Evolutionary conservation across 2,888 invertebrate genomes (phyloP).

Genomic region (Pseudococcus jackbeardsleyi): DNA sequence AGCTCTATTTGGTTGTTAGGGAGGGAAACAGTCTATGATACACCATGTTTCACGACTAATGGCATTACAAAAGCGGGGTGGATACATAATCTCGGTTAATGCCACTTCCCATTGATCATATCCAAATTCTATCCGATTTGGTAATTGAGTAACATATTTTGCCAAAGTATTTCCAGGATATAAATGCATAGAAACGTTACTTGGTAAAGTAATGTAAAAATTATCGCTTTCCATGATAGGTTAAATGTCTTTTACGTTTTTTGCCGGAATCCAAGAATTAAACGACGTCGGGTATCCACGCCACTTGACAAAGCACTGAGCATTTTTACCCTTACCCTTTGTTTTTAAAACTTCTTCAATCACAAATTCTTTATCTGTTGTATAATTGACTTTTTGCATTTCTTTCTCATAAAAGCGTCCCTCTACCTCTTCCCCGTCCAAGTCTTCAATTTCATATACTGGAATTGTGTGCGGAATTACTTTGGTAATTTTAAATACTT

Average conservation of each 20-base stretch:
- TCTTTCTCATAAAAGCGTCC: slow-evolving; percentile 60
- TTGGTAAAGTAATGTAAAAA: background rate
- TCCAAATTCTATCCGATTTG: background rate
- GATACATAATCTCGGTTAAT: background rate
- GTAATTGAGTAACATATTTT: background rate
- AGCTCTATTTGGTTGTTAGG: too few relatives aligned
- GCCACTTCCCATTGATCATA: background rate
- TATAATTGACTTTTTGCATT: background rate
- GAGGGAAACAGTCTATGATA: too few relatives aligned
- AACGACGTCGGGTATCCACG: slow-evolving; percentile 67
- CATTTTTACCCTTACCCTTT: slow-evolving; percentile 64
- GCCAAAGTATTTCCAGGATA: background rate
- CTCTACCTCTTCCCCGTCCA: slow-evolving; percentile 67
- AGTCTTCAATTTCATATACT: slow-evolving; percentile 68
- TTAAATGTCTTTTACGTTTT: background rate
- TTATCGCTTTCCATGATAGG: background rate
- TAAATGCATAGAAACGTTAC: background rate
- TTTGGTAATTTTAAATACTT: slow-evolving; percentile 67
- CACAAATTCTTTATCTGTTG: slow-evolving; percentile 65
- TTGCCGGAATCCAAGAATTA: slow-evolving; percentile 67
- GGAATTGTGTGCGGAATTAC: slow-evolving; percentile 65
- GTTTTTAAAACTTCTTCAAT: slow-evolving; percentile 67
- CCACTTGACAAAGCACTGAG: slow-evolving; percentile 67
- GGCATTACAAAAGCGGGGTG: background rate
- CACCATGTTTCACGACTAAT: background rate